phyloP scores from a whole-genome alignment of 2,113 vertebrate species.

The Delphinapterus leucas region DNA sequence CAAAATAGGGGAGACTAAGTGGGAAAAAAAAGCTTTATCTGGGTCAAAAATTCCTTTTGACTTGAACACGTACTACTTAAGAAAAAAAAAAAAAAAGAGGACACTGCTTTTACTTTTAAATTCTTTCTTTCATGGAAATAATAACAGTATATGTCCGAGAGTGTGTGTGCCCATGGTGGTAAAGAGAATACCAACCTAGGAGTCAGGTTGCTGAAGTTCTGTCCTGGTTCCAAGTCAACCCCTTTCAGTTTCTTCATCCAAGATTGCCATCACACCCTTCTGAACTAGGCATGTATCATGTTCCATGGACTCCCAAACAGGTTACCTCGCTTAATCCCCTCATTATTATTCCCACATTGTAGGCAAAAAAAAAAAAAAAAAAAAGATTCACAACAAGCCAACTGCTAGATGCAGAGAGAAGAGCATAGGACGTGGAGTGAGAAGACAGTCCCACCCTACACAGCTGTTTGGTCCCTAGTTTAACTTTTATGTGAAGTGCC shows the following conservation, averaged over 20 bases:
- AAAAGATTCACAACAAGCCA: not conserved
- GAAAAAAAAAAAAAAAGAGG: not conserved
- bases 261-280: not conserved
- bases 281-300: not conserved
- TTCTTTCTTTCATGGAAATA: not conserved
- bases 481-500: not conserved
- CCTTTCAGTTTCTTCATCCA: not conserved
- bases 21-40: not conserved
- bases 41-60: conserved; percentile 25
- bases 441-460: not conserved
- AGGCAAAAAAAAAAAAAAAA: not conserved
- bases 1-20: not conserved
- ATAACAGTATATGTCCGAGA: not conserved
- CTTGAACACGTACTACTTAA: not conserved
- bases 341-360: not conserved
- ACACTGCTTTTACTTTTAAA: not conserved
- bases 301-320: not conserved
- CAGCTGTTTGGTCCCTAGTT: not conserved
- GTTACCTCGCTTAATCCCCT: not conserved
- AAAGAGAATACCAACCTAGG: not conserved
- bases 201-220: not conserved
- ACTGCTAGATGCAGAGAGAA: not conserved
- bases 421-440: not conserved
- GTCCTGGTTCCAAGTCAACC: not conserved
- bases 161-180: too few relatives aligned